Base-by-base conservation (phyloP, 2,888 invertebrate species). In the Eulithis testata region DNA sequence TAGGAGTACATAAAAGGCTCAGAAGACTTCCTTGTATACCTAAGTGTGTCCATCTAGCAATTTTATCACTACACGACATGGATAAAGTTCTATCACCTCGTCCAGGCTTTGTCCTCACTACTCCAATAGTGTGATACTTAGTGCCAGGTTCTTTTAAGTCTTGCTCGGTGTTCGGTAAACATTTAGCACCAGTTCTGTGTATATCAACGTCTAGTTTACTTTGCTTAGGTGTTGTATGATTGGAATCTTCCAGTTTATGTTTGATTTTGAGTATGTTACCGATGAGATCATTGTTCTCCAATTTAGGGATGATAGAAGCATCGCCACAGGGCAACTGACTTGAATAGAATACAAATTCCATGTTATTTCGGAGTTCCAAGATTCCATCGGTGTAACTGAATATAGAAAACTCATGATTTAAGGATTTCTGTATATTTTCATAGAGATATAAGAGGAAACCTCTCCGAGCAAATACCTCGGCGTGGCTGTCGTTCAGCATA, bases 251-350 rank as follows among this genome's bases (percentile, higher is more conserved):
- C 11, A 77, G 72, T 65, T 75, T 73, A 37, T 85, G 79, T 76
- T 90, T 90, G 1, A 60, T 72, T 31, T 70, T 63, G 21, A 92
- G 21, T 11, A 89, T 37, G 11, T 88, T 81, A 63, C 93, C 92
- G 77, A 81, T 75, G 51, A 81, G 64, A 14, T 86, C 85, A 12
- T 79, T 75, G 11, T 87, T 83, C 3, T 73, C 76, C 56, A 72
- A 75, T 84, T 95, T 96, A 0, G 95, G 94, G 81, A 97, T 95
- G 75, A 99, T 98, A 14, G 98, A 96, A 11, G 98, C 98, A 94
- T 99, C 99, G 0, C 99, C 99, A 90, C 99, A 99, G 14, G 98
- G 99, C 47, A 96, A 94, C 82, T 97, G 97, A 57, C 97, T 97
- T 40, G 97, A 95, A 79, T 96, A 97, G 79, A 99, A 96, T 83